phyloP scores from a whole-genome alignment of 1,140 invertebrate genomes.

The Carcinoscorpius rotundicauda region DNA sequence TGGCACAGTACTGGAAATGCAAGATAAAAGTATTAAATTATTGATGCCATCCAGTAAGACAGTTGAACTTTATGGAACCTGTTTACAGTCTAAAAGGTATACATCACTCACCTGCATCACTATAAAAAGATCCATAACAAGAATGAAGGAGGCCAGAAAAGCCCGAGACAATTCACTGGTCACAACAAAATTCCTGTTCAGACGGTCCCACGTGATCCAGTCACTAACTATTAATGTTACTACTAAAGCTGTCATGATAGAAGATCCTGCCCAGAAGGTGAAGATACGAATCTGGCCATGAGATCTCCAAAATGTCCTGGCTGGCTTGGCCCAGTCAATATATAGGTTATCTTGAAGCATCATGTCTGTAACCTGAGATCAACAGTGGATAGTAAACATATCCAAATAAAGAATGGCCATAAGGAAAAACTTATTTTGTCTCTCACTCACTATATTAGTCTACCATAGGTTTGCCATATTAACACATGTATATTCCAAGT shows the following conservation, averaged over 20 bases:
- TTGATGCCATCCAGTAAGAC: no score
- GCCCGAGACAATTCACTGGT: conserved; percentile 43
- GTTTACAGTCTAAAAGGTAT: not conserved
- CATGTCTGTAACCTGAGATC: conserved; percentile 42
- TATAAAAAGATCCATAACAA: conserved; percentile 44
- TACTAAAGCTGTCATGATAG: conserved; percentile 37
- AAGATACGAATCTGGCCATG: conserved; percentile 37
- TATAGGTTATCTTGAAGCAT: conserved; percentile 46
- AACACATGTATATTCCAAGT: no score
- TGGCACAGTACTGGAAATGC: no score
- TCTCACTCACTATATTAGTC: no score
- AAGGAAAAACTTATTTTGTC: no score
- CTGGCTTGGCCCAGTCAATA: conserved; percentile 36
- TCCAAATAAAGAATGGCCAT: no score
- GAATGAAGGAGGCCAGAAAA: conserved; percentile 43
- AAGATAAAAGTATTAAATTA: no score
- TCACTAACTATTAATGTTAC: conserved; percentile 42
- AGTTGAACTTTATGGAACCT: not conserved
- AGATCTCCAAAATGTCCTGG: conserved; percentile 36
- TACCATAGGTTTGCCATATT: no score
- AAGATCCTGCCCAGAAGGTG: conserved; percentile 40
- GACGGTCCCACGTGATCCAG: conserved; percentile 41
- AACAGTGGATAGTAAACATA: no score
- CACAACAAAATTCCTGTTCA: conserved; percentile 40
- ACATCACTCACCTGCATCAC: conserved; percentile 38